These are phyloP conservation scores for Gavialis gangeticus DNA, from an alignment of 2,113 vertebrate genomes.

Conservation along the genomic window DNA sequence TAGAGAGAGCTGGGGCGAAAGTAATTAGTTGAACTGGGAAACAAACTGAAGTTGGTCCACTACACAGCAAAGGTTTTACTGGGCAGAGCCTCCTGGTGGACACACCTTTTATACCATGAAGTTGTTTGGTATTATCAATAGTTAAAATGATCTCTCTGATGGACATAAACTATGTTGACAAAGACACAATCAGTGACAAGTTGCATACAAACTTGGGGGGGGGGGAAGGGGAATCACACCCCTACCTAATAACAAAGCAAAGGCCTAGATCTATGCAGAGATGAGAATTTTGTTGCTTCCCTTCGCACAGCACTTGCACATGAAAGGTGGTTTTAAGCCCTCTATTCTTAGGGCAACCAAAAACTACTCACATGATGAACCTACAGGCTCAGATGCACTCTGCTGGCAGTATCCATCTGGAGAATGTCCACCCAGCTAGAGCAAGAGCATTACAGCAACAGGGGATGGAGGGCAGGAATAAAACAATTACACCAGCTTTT, in stretches of 20 bases:
- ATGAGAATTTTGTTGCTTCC: not conserved
- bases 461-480: not conserved
- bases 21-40: not conserved
- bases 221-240: not conserved
- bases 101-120: no score
- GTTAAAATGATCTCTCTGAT: no score
- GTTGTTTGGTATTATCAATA: no score
- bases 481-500: not conserved
- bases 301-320: not conserved
- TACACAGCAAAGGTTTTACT: not conserved
- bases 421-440: not conserved
- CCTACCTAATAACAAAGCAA: not conserved
- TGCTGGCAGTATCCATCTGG: not conserved
- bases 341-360: not conserved
- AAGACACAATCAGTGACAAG: no score
- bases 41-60: not conserved
- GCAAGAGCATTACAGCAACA: fast-evolving
- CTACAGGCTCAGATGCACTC: not conserved
- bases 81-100: no score
- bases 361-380: not conserved
- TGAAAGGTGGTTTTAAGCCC: not conserved
- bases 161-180: no score
- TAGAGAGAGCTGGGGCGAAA: not conserved
- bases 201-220: no score
- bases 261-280: not conserved